A percentile compares a stretch with the other conserved stretches of the same genome.
Evolutionary conservation across 2,113 vertebrate genomes (phyloP).

Genomic region (Centropristis striata): DNA sequence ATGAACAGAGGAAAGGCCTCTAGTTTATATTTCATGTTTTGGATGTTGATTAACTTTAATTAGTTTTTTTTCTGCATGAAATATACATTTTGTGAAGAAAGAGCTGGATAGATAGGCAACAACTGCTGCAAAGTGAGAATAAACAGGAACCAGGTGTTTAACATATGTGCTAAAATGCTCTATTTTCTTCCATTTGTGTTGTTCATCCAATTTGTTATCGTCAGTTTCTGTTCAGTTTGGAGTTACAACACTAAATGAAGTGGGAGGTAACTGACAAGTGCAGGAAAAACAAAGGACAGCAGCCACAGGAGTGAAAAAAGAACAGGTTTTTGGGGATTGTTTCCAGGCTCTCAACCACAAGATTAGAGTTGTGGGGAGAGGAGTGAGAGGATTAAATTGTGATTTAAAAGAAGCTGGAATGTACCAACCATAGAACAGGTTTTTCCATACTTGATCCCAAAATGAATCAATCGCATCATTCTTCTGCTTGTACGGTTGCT

Average conservation of each 20-base stretch:
- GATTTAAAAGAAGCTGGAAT: background rate
- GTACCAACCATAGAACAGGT: no score
- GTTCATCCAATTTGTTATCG: background rate
- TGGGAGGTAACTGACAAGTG: background rate
- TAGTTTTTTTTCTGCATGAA: background rate
- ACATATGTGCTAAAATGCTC: background rate
- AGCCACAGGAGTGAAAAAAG: background rate
- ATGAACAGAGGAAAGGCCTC: background rate
- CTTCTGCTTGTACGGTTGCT: no score
- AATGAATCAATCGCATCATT: no score
- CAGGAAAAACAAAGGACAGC: background rate
- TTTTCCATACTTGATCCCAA: no score
- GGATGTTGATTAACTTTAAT: no score
- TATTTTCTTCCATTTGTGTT: background rate
- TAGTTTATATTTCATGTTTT: background rate
- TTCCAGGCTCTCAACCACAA: background rate
- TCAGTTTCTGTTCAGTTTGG: background rate
- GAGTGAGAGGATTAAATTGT: background rate
- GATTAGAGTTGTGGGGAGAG: background rate
- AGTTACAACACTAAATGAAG: background rate
- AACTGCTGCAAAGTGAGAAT: no score
- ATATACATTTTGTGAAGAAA: no score
- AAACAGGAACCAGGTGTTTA: background rate
- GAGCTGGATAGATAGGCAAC: no score
- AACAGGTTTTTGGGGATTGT: no score